Percentiles rank a stretch among this genome's conserved stretches.
These are phyloP conservation scores for Sphaeramia orbicularis DNA, from an alignment of 2,797 vertebrate species.

Conservation along the genomic window DNA sequence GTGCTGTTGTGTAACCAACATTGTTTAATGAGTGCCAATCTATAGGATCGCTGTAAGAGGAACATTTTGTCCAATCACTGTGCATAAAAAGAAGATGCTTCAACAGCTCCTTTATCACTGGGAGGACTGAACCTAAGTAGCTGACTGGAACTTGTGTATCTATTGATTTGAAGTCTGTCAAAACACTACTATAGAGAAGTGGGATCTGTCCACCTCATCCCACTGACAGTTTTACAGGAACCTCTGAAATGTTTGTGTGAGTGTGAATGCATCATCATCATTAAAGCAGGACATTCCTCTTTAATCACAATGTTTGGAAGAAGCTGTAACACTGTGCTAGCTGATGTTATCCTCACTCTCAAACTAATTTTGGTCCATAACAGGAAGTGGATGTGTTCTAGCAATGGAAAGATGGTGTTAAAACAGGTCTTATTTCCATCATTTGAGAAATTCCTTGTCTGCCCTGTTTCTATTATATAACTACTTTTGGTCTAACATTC, in stretches of 20 bases:
- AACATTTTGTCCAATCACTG: conserved; percentile 38
- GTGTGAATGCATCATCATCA: conserved; percentile 61
- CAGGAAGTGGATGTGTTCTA: conserved; percentile 64
- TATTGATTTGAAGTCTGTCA: conserved; percentile 25
- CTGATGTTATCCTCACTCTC: conserved; percentile 59
- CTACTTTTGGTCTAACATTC: conserved; percentile 15
- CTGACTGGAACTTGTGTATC: conserved; percentile 50
- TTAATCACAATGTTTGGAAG: conserved; percentile 59
- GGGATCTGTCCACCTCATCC: conserved; percentile 31
- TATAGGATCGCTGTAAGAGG: conserved; percentile 43
- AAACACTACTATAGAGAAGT: conserved; percentile 20
- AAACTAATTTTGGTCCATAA: conserved; percentile 55
- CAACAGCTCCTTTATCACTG: conserved; percentile 30
- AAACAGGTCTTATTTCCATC: conserved; percentile 25
- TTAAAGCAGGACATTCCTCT: conserved; percentile 70
- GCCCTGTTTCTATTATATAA: conserved; percentile 38
- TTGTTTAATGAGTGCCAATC: conserved; percentile 33
- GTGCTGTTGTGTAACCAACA: conserved; percentile 46
- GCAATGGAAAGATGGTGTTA: conserved; percentile 52
- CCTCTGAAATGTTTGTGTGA: conserved; percentile 49
- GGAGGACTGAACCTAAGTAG: conserved; percentile 52
- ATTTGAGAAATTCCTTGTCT: conserved; percentile 39
- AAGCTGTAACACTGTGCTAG: conserved; percentile 40
- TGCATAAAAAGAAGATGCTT: conserved; percentile 26
- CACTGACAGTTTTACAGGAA: conserved; percentile 43